A percentile compares a stretch with the other conserved stretches of the same genome.
phyloP scores from a whole-genome alignment of 2,113 vertebrate genomes.

The Asarcornis scutulata region DNA sequence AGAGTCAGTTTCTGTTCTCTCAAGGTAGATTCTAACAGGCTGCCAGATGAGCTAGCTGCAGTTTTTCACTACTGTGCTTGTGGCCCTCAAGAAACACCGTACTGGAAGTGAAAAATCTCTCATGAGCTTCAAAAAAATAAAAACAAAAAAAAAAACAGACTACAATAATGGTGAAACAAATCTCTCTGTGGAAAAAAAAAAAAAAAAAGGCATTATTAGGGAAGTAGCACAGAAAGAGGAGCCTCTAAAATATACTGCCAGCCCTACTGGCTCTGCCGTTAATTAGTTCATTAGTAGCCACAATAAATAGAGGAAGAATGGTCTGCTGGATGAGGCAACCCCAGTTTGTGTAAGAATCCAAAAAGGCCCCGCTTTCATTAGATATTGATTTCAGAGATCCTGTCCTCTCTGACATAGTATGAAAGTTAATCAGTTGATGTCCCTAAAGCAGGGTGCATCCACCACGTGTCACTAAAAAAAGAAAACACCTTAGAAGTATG shows the following conservation, averaged over 20 bases:
- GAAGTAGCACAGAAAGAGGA: neutral
- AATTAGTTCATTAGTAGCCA: neutral
- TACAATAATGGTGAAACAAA: neutral
- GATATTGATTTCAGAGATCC: neutral
- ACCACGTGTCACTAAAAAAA: neutral
- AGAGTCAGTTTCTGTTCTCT: neutral
- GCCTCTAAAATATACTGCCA: neutral
- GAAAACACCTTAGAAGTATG: neutral
- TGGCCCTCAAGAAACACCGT: neutral
- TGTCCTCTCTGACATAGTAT: neutral
- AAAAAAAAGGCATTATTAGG: neutral
- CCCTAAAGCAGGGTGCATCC: neutral
- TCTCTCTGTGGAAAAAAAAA: neutral
- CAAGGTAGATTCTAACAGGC: neutral
- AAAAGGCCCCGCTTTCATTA: neutral
- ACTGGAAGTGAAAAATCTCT: neutral
- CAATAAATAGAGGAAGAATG: neutral
- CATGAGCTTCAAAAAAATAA: neutral
- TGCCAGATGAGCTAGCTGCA: neutral
- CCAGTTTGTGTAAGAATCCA: neutral
- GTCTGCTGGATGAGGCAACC: neutral
- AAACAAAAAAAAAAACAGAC: neutral
- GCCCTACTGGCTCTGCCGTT: neutral
- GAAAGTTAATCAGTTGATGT: neutral
- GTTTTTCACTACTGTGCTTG: neutral